Conservation (phyloP, 2,797 vertebrate genomes). For the Octomys mimax region DNA sequence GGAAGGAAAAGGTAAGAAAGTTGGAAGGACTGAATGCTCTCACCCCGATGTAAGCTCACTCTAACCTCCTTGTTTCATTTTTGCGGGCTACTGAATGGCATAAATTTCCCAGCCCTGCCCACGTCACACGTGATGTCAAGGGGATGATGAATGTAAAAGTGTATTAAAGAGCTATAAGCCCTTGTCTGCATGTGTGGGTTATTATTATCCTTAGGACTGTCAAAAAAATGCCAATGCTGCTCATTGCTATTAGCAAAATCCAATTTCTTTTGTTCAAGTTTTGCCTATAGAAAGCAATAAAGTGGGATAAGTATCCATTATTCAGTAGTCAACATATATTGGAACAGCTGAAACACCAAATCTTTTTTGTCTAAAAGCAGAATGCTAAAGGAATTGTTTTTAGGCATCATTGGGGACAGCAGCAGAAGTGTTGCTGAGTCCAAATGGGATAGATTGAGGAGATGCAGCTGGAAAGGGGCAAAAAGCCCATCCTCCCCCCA, state of each 20-base stretch:
- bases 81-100: background rate
- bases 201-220: constrained; percentile 51
- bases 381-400: constrained; percentile 74
- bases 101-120: background rate
- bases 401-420: background rate
- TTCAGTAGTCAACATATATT: constrained; percentile 68
- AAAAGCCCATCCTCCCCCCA: constrained; percentile 44
- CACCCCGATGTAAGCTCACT: background rate
- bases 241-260: constrained; percentile 79
- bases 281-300: constrained; percentile 80
- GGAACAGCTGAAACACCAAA: constrained; percentile 74
- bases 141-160: background rate
- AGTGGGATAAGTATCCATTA: constrained; percentile 73
- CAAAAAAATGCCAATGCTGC: constrained; percentile 68
- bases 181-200: background rate
- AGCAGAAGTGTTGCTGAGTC: background rate
- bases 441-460: background rate
- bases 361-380: constrained; percentile 77
- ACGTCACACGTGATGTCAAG: background rate
- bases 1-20: constrained; percentile 25
- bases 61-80: background rate
- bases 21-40: background rate
- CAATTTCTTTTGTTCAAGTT: constrained; percentile 80
- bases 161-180: constrained; percentile 6
- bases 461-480: background rate